Conservation (phyloP, 2,113 vertebrate species). For the Anarhynchus alexandrinus region DNA sequence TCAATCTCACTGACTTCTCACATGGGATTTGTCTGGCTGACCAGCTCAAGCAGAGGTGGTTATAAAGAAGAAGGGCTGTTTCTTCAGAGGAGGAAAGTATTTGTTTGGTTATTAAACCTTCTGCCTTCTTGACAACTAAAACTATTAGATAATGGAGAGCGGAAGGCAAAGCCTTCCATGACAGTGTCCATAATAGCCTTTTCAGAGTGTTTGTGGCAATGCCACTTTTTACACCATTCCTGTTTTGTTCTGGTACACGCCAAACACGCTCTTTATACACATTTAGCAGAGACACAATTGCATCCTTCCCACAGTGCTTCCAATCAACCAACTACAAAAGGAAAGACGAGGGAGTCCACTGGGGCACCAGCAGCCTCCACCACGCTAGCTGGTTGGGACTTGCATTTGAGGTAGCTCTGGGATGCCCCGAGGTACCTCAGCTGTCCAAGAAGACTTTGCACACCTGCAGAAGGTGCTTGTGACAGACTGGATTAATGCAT, state of each 20-base stretch:
- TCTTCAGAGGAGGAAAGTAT: background rate
- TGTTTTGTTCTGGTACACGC: background rate
- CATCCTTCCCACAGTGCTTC: background rate
- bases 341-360: background rate
- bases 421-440: background rate
- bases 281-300: background rate
- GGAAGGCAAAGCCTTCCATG: background rate
- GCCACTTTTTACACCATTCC: background rate
- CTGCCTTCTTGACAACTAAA: background rate
- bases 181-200: background rate
- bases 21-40: background rate
- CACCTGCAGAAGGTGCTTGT: fast-evolving
- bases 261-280: fast-evolving
- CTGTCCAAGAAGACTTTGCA: background rate
- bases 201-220: background rate
- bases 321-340: background rate
- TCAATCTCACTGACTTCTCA: background rate
- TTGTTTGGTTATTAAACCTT: background rate
- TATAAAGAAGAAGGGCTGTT: background rate
- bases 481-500: background rate
- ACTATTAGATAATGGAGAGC: background rate
- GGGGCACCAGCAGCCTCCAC: background rate
- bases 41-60: background rate
- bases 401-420: background rate
- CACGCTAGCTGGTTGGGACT: background rate